Percentiles rank a stretch among this genome's conserved stretches.
These are phyloP conservation scores for Machimus atricapillus DNA, from an alignment of 2,888 invertebrate species.

Conservation along the genomic window DNA sequence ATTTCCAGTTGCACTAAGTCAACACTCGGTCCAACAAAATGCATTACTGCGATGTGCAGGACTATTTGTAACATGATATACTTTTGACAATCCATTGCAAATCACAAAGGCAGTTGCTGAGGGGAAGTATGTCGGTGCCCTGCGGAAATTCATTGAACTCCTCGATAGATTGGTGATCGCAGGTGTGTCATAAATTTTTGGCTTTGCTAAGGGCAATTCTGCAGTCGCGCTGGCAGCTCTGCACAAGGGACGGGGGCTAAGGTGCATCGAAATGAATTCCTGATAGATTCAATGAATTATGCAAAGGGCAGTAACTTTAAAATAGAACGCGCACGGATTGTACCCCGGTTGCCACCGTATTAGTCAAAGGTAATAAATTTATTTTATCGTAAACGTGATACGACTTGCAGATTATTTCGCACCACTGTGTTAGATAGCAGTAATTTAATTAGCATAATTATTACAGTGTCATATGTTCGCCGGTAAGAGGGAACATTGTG, in stretches of 20 bases:
- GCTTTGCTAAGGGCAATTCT: slow-evolving; percentile 6
- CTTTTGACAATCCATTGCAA: slow-evolving; percentile 29
- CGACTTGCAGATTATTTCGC: slow-evolving; percentile 35
- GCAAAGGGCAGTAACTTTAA: slow-evolving; percentile 32
- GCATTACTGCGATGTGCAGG: neutral
- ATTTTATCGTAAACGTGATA: slow-evolving; percentile 36
- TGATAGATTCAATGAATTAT: slow-evolving; percentile 36
- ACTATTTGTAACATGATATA: slow-evolving; percentile 20
- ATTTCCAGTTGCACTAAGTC: slow-evolving; percentile 5
- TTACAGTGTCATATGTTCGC: slow-evolving; percentile 12
- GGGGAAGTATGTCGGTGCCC: neutral
- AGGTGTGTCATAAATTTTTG: slow-evolving; percentile 35
- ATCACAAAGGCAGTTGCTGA: neutral
- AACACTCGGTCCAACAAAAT: slow-evolving; percentile 8
- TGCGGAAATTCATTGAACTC: slow-evolving; percentile 19
- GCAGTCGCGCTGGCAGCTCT: neutral
- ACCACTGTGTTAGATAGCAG: slow-evolving; percentile 4
- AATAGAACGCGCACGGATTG: slow-evolving; percentile 36
- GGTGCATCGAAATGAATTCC: slow-evolving; percentile 26
- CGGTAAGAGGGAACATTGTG: neutral
- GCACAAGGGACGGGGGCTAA: neutral
- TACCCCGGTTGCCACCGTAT: slow-evolving; percentile 7
- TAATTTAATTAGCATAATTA: slow-evolving; percentile 35
- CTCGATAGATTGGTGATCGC: slow-evolving; percentile 30
- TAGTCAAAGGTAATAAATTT: slow-evolving; percentile 34